These are phyloP conservation scores for Orcinus orca DNA, from an alignment of 2,113 vertebrate genomes.

Conservation along the genomic window DNA sequence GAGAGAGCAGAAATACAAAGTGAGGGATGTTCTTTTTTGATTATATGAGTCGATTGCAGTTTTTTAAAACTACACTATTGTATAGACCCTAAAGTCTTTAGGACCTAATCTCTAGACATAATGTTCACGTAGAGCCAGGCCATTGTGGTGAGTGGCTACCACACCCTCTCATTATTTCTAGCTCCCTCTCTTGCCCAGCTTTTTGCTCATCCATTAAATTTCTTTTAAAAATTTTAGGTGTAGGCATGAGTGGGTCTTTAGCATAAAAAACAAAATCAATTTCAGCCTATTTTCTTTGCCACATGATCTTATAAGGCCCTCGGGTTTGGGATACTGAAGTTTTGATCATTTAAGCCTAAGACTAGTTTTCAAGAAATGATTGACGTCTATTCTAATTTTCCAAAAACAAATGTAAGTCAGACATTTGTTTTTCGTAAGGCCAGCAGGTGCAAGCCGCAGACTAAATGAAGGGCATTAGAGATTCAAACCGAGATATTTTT, in stretches of 20 bases:
- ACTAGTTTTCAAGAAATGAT: constrained; percentile 17
- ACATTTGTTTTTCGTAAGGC: constrained; percentile 18
- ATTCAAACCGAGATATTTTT: not conserved
- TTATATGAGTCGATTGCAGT: not conserved
- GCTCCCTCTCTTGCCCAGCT: not conserved
- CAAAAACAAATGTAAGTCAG: constrained; percentile 26
- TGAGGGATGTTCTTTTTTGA: not conserved
- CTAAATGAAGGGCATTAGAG: not conserved
- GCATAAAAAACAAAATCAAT: not conserved
- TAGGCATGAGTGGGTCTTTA: not conserved
- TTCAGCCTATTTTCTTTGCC: not conserved
- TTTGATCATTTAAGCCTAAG: constrained; percentile 2
- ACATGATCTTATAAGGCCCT: not conserved
- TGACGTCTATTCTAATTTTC: not conserved
- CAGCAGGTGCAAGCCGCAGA: not conserved
- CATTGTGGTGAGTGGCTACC: not conserved
- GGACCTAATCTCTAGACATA: not conserved
- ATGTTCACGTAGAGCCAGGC: not conserved
- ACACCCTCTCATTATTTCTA: not conserved
- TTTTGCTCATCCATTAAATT: not conserved
- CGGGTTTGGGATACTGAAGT: not conserved
- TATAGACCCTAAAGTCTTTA: not conserved
- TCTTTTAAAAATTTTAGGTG: not conserved
- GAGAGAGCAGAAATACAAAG: not conserved
- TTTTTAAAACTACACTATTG: not conserved